phyloP scores from a whole-genome alignment of 2,113 vertebrate genomes.

The Cariama cristata region DNA sequence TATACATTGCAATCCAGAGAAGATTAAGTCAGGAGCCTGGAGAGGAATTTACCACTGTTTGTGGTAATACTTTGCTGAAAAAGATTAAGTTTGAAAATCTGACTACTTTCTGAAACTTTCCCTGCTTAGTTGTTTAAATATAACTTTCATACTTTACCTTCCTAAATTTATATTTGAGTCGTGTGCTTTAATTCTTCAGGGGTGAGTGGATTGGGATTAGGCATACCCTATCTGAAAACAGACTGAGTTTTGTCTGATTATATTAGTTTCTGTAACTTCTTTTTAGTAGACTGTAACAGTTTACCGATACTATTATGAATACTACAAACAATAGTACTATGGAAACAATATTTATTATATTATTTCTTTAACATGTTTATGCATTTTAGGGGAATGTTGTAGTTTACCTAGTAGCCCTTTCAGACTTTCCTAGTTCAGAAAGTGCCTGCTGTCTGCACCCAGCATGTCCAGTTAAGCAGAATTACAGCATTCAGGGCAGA shows the following conservation, averaged over 20 bases:
- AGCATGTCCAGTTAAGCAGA: background rate
- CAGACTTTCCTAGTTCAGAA: background rate
- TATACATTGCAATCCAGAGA: constrained; percentile 71
- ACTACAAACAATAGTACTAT: background rate
- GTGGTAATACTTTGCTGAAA: constrained; percentile 52
- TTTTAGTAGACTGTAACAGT: background rate
- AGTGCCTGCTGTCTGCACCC: background rate
- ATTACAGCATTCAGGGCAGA: background rate
- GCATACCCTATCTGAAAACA: background rate
- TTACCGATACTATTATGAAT: background rate
- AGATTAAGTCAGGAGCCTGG: constrained; percentile 68
- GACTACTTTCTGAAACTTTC: background rate
- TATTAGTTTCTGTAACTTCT: background rate
- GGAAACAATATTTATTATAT: background rate
- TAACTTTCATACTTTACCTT: background rate
- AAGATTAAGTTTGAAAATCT: constrained; percentile 55
- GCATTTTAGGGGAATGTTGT: background rate
- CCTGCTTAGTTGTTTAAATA: constrained; percentile 23
- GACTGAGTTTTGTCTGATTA: background rate
- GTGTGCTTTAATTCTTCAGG: background rate
- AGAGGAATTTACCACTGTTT: constrained; percentile 67
- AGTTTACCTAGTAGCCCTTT: background rate
- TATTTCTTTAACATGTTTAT: background rate
- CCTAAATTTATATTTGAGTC: background rate
- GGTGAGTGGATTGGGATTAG: background rate